A percentile compares a stretch with the other conserved stretches of the same genome.
phyloP scores from a whole-genome alignment of 2,888 invertebrate genomes.

The Adela reaumurella region DNA sequence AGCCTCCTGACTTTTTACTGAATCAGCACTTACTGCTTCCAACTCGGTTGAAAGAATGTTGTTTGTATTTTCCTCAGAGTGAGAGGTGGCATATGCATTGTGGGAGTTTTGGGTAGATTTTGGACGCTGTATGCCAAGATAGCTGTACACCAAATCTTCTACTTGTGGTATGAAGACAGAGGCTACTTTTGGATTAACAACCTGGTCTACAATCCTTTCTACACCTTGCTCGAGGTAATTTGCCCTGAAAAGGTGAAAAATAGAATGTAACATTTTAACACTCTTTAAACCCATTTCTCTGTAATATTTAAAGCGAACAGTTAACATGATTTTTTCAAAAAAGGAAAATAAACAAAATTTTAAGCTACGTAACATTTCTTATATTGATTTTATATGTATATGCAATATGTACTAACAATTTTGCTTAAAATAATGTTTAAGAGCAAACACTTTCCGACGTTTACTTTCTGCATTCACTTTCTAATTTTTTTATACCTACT shows the following conservation, averaged over 20 bases:
- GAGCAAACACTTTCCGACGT: too few relatives aligned
- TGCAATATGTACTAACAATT: too few relatives aligned
- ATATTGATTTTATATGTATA: too few relatives aligned
- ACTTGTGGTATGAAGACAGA: slow-evolving; percentile 86
- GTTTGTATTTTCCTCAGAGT: slow-evolving; percentile 35
- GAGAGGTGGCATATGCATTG: slow-evolving; percentile 16
- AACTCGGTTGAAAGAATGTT: slow-evolving; percentile 71
- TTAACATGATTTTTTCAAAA: too few relatives aligned
- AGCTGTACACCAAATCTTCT: slow-evolving; percentile 85
- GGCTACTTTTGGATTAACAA: slow-evolving; percentile 89
- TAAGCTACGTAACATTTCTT: too few relatives aligned
- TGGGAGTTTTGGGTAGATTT: slow-evolving; percentile 32
- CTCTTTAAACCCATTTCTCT: too few relatives aligned
- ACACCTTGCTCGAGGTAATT: slow-evolving; percentile 88
- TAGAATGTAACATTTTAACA: too few relatives aligned
- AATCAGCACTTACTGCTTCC: slow-evolving; percentile 79
- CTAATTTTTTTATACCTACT: too few relatives aligned
- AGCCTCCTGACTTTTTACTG: slow-evolving; percentile 60
- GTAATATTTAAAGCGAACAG: too few relatives aligned
- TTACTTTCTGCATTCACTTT: too few relatives aligned
- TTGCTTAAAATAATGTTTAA: too few relatives aligned
- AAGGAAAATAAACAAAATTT: too few relatives aligned
- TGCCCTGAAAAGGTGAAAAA: slow-evolving; percentile 56
- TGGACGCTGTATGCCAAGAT: slow-evolving; percentile 75
- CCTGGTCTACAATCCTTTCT: slow-evolving; percentile 93